Evolutionary conservation across 2,797 vertebrate species (phyloP), one percentile per base, ranked within the genome.

Genomic region (Strix occidentalis): DNA sequence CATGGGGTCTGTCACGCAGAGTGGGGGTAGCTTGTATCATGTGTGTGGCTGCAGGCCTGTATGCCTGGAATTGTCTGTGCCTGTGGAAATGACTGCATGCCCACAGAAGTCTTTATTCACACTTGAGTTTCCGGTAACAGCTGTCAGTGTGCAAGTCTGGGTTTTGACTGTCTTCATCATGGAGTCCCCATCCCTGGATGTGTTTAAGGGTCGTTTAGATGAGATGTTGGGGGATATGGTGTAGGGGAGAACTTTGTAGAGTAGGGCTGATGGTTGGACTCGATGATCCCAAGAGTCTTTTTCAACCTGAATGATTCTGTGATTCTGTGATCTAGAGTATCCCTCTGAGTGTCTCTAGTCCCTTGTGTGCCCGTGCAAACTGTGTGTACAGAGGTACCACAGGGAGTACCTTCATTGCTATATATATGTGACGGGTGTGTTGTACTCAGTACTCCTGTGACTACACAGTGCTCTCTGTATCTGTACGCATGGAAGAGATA

Each of bases 21-120:
- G 16, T 7, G 1, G 10, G 18, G 16, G 11, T 28, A 51, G 10
- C 37, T 20, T 33, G 63, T 64, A 7, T 11, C 0, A 0, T 35
- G 65, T 0, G 2, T 57, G n/a, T 14, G 41, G 15, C 56, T 84
- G 65, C 24, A 74, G 63, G 39, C 13, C 20, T 50, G 25, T 8
- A 4, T 14, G 26, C 53, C 56, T 60, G 53, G 51, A 58, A 25
- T 31, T 53, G 13, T 35, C 57, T 65, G 29, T 50, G 29, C 58
- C 58, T 54, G 17, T n/a, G 51, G 37, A 72, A 68, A 68, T 43
- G 26, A 21, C 35, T 46, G 10, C 25, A 20, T 11, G 26, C 4
- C 57, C 50, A 37, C 25, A 35, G 39, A 60, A 37, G 20, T 3
- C 85, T 83, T 85, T 80, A 63, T 41, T 72, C 45, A 41, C 21